Evolutionary conservation across 2,888 invertebrate genomes (phyloP).

Genomic region (Nomada fabriciana): DNA sequence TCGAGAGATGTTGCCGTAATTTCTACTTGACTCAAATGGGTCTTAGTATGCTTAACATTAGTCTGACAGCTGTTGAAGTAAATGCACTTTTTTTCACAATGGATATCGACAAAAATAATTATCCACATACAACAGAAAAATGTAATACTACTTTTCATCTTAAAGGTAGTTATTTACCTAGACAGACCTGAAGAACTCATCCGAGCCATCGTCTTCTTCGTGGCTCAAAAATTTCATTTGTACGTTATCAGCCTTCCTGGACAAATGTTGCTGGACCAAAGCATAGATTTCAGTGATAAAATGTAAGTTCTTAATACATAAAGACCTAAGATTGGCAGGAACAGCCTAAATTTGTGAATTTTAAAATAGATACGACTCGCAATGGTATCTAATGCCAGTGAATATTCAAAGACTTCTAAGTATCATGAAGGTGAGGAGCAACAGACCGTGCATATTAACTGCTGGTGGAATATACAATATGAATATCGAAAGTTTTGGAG

Average conservation of each 20-base stretch:
- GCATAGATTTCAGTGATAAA: background rate
- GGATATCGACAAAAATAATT: background rate
- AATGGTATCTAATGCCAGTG: conserved; percentile 37
- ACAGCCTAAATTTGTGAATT: background rate
- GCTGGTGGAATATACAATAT: conserved; percentile 42
- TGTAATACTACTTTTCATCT: background rate
- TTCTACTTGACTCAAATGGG: conserved; percentile 14
- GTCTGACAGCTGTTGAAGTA: conserved; percentile 13
- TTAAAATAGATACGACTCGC: background rate
- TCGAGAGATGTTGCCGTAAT: background rate
- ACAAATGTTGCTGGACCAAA: background rate
- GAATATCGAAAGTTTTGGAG: conserved; percentile 33
- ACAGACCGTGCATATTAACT: conserved; percentile 19
- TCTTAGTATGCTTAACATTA: background rate
- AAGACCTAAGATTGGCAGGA: background rate
- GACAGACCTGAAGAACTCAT: background rate
- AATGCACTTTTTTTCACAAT: too few relatives aligned
- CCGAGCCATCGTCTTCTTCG: background rate
- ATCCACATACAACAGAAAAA: background rate
- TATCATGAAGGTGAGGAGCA: conserved; percentile 20
- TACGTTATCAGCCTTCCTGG: conserved; percentile 21
- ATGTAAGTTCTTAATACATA: background rate
- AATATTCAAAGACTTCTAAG: conserved; percentile 28
- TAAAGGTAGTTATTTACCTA: conserved; percentile 1
- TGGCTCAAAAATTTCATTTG: conserved; percentile 15